Conservation (phyloP, 2,113 vertebrate species). For the Monopterus albus region DNA sequence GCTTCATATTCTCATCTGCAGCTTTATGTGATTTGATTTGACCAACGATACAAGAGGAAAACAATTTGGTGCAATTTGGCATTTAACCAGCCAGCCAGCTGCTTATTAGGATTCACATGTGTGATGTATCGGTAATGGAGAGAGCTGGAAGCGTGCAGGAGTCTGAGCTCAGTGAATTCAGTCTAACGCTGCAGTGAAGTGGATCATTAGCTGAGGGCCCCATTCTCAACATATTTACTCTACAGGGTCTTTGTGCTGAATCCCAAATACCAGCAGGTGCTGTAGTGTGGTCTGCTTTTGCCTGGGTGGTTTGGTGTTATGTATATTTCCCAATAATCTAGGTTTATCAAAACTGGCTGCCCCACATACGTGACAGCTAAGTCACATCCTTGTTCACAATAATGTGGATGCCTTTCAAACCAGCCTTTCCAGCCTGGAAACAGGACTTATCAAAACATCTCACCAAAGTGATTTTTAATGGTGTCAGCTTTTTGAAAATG, state of each 20-base stretch:
- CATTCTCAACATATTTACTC: conserved; percentile 19
- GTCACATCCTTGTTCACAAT: too few species aligned
- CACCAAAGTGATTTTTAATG: too few species aligned
- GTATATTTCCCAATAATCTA: background rate
- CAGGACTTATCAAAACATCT: too few species aligned
- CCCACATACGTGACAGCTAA: too few species aligned
- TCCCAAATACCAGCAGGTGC: conserved; percentile 16
- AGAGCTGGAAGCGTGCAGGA: conserved; percentile 5
- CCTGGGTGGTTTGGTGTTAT: background rate
- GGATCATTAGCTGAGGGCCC: conserved; percentile 5
- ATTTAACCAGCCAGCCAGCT: background rate
- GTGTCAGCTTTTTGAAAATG: too few species aligned
- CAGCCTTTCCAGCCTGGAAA: too few species aligned
- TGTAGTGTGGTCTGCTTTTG: background rate
- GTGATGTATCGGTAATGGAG: conserved; percentile 24
- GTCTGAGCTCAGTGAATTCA: background rate
- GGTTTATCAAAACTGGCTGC: too few species aligned
- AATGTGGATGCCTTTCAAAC: too few species aligned
- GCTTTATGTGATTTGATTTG: conserved; percentile 34
- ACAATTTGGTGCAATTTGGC: conserved; percentile 41
- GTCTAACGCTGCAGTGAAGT: background rate
- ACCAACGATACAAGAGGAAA: conserved; percentile 24
- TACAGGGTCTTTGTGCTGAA: conserved; percentile 11
- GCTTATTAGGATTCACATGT: conserved; percentile 31
- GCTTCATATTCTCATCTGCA: background rate